These are phyloP conservation scores for Casuarius casuarius DNA, from an alignment of 2,113 vertebrate genomes.

Conservation along the genomic window DNA sequence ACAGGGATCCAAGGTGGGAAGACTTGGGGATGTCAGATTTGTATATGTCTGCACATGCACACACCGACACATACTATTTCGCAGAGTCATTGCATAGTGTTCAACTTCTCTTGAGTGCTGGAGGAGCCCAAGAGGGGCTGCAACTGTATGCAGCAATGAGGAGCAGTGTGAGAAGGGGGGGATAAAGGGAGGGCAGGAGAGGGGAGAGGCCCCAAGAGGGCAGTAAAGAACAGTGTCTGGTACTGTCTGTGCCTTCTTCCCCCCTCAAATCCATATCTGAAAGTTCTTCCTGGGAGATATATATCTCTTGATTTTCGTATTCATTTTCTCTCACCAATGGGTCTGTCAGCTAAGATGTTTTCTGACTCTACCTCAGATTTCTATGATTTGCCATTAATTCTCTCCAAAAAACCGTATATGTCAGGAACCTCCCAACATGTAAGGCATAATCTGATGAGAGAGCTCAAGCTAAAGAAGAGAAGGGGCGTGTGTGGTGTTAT, in stretches of 20 bases:
- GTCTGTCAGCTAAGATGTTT: background rate
- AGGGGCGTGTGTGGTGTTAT: background rate
- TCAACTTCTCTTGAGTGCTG: background rate
- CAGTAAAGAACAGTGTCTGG: background rate
- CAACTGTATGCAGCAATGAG: background rate
- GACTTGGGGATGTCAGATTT: background rate
- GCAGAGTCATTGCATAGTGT: background rate
- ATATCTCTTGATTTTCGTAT: background rate
- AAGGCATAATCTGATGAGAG: background rate
- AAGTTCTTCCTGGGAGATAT: background rate
- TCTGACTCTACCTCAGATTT: background rate
- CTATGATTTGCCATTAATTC: background rate
- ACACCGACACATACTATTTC: background rate
- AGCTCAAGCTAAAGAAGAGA: background rate
- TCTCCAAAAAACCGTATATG: background rate
- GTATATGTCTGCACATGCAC: fast-evolving
- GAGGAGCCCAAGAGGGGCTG: background rate
- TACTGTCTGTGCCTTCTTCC: background rate
- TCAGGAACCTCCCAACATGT: background rate
- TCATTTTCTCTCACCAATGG: background rate
- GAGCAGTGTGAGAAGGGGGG: background rate
- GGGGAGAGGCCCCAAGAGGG: background rate
- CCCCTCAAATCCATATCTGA: background rate
- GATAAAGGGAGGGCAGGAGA: background rate
- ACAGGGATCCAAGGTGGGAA: background rate